Percentiles rank a stretch among this genome's conserved stretches.
Conservation (phyloP, 2,113 vertebrate species). For the human region DNA sequence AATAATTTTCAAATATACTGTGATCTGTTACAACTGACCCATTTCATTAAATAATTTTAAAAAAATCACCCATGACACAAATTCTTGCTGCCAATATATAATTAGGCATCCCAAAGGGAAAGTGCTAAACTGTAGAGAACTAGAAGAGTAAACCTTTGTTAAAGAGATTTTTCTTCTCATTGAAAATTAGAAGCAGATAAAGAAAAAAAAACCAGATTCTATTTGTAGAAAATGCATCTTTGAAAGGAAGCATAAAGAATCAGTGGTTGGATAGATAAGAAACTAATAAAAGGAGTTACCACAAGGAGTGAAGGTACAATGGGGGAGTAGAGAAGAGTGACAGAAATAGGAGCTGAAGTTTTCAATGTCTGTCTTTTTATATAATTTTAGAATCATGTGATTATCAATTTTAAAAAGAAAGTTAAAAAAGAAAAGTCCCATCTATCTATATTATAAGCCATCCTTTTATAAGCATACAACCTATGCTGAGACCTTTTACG, state of each 20-base stretch:
- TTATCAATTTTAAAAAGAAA: background rate
- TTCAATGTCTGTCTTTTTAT: background rate
- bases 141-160: background rate
- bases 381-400: background rate
- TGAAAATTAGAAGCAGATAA: constrained; percentile 22
- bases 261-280: background rate
- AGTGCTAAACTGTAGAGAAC: background rate
- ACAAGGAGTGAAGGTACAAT: background rate
- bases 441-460: background rate
- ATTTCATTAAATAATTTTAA: background rate
- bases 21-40: background rate
- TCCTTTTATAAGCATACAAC: background rate
- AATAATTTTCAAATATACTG: constrained; percentile 25
- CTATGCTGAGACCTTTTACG: background rate
- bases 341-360: background rate
- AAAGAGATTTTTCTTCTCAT: background rate
- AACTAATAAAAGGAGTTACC: constrained; percentile 1
- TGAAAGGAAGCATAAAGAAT: background rate
- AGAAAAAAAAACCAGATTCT: background rate
- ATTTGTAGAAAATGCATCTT: background rate
- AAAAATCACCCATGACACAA: constrained; percentile 13
- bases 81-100: background rate
- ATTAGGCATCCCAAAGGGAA: constrained; percentile 28
- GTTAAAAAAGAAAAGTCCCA: background rate
- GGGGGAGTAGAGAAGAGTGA: background rate